These are phyloP conservation scores for Pachycephala philippinensis DNA, from an alignment of 2,113 vertebrate genomes.

Conservation along the genomic window DNA sequence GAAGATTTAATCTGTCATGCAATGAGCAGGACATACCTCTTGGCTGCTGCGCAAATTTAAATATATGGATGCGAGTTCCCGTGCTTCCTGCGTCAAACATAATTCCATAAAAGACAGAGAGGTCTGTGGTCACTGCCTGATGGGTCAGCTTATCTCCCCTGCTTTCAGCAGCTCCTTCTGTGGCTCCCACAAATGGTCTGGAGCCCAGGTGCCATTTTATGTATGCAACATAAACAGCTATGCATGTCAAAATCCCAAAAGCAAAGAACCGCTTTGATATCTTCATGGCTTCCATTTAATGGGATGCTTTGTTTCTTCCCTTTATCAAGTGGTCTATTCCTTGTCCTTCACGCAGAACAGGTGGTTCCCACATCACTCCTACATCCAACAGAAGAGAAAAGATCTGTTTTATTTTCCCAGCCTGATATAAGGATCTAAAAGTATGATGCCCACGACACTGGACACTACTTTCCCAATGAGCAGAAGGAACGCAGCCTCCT, in stretches of 20 bases:
- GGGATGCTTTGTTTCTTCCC: background rate
- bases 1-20: background rate
- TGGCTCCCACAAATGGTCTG: constrained; percentile 20
- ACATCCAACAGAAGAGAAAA: background rate
- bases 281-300: constrained; percentile 78
- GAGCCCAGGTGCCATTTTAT: constrained; percentile 77
- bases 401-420: background rate
- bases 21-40: constrained; percentile 63
- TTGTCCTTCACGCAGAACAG: background rate
- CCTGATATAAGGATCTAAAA: background rate
- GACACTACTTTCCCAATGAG: background rate
- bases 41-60: constrained; percentile 80
- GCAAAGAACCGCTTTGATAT: constrained; percentile 77
- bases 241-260: constrained; percentile 74
- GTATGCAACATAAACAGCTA: constrained; percentile 82
- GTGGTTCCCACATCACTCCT: background rate
- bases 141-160: constrained; percentile 1
- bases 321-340: background rate
- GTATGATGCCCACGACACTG: accelerated
- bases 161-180: background rate
- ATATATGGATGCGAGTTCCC: constrained; percentile 90
- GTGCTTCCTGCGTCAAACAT: constrained; percentile 97
- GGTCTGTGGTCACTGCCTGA: background rate
- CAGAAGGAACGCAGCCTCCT: background rate
- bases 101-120: constrained; percentile 81